Percentiles rank a stretch among this genome's conserved stretches.
phyloP scores from a whole-genome alignment of 2,888 invertebrate species.

The Terebella lapidaria region DNA sequence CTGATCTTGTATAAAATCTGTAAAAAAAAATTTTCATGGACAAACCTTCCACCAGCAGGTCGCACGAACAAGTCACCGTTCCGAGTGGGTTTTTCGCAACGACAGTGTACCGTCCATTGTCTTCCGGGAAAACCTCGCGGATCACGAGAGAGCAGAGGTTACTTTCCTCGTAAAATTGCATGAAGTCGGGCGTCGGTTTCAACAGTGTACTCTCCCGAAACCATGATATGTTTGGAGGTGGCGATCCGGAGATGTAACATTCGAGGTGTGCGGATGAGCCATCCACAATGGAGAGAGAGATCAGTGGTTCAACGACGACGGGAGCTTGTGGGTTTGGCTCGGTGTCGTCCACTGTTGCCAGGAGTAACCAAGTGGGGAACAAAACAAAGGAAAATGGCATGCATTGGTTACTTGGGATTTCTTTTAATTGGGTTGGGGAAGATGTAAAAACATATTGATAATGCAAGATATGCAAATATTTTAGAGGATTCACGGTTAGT shows the following conservation, averaged over 20 bases:
- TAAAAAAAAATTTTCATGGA: no score
- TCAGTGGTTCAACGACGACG: constrained; percentile 32
- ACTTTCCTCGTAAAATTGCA: constrained; percentile 54
- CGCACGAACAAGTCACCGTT: constrained; percentile 73
- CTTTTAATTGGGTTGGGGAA: background rate
- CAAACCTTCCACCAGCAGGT: constrained; percentile 60
- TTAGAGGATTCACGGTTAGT: no score
- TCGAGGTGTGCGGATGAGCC: constrained; percentile 40
- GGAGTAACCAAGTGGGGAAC: background rate
- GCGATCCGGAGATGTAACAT: constrained; percentile 48
- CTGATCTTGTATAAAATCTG: no score
- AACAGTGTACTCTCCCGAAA: constrained; percentile 70
- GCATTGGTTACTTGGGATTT: background rate
- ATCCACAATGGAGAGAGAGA: constrained; percentile 33
- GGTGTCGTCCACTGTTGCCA: constrained; percentile 6
- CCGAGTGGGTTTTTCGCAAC: constrained; percentile 70
- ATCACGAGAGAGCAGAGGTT: constrained; percentile 60
- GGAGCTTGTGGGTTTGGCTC: constrained; percentile 27
- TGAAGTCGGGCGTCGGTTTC: constrained; percentile 59
- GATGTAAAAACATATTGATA: background rate
- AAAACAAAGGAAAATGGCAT: no score
- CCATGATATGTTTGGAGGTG: constrained; percentile 66
- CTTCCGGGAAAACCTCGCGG: constrained; percentile 63
- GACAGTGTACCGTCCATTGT: constrained; percentile 74
- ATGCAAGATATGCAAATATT: no score